phyloP scores from a whole-genome alignment of 92 coral and sea anemone species.

The Zoanthus solanderi region DNA sequence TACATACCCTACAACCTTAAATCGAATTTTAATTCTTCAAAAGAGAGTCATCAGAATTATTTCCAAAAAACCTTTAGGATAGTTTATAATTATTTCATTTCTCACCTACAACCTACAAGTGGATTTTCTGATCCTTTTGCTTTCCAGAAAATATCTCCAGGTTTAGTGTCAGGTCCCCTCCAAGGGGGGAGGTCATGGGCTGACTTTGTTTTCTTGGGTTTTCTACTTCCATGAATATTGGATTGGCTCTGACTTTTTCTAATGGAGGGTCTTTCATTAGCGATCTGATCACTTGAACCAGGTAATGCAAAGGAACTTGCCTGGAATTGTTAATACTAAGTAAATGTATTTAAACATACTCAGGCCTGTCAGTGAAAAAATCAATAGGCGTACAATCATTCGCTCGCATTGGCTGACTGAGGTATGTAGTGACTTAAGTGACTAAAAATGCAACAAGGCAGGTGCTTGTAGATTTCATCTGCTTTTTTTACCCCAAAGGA shows the following conservation, averaged over 20 bases:
- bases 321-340: conserved; percentile 25
- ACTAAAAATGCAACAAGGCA: too few species aligned
- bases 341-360: too few species aligned
- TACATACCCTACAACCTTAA: too few species aligned
- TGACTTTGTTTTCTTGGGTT: conserved; percentile 49
- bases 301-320: conserved; percentile 35
- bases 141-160: conserved; percentile 74
- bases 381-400: too few species aligned
- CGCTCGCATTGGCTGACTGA: too few species aligned
- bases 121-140: conserved; percentile 64
- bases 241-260: conserved; percentile 75
- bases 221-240: conserved; percentile 60
- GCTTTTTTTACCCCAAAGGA: too few species aligned
- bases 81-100: neutral
- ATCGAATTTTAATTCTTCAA: too few species aligned
- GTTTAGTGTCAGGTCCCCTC: conserved; percentile 80
- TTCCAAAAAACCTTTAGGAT: too few species aligned
- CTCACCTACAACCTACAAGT: conserved; percentile 75
- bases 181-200: conserved; percentile 73
- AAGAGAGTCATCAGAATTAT: too few species aligned
- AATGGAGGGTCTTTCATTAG: conserved; percentile 33
- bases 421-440: too few species aligned
- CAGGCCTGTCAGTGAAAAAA: too few species aligned
- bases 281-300: neutral
- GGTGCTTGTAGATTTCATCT: too few species aligned